Evolutionary conservation across 2,888 invertebrate genomes (phyloP).

Genomic region (Leucophora obtusa): DNA sequence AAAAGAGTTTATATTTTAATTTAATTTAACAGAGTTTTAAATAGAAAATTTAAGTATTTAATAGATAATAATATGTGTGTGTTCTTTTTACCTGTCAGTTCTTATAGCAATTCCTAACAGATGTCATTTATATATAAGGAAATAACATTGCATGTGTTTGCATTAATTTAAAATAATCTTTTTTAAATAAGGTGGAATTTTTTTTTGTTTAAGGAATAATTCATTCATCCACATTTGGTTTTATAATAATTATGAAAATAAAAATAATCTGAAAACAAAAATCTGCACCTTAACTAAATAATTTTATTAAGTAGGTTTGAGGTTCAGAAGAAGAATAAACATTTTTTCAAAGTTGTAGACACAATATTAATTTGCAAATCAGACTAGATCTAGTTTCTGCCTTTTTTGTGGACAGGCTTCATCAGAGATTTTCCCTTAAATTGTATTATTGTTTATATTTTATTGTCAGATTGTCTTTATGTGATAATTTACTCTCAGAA

Average conservation of each 20-base stretch:
- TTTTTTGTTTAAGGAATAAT: background rate
- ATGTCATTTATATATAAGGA: slow-evolving; percentile 39
- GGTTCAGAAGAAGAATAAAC: too few relatives aligned
- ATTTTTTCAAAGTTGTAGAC: too few relatives aligned
- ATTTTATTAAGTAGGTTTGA: too few relatives aligned
- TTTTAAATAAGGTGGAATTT: slow-evolving; percentile 33
- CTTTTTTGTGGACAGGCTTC: too few relatives aligned
- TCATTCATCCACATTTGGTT: slow-evolving; percentile 11
- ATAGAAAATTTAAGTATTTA: slow-evolving; percentile 20
- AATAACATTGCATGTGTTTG: slow-evolving; percentile 36
- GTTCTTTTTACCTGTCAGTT: slow-evolving; percentile 46
- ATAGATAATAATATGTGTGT: slow-evolving; percentile 41
- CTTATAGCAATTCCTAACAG: slow-evolving; percentile 41
- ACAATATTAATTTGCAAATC: too few relatives aligned
- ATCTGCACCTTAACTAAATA: slow-evolving; percentile 18
- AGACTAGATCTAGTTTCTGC: too few relatives aligned
- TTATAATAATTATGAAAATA: slow-evolving; percentile 43
- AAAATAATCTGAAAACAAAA: slow-evolving; percentile 28
- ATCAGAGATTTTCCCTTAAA: too few relatives aligned
- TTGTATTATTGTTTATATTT: too few relatives aligned
- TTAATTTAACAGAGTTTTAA: slow-evolving; percentile 41
- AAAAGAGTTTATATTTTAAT: slow-evolving; percentile 32
- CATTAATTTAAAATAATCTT: slow-evolving; percentile 5
- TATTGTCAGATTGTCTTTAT: too few relatives aligned
- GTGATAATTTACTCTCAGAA: too few relatives aligned